These are phyloP conservation scores for Aphelinus atriplicis DNA, from an alignment of 1,140 invertebrate genomes.

Conservation along the genomic window DNA sequence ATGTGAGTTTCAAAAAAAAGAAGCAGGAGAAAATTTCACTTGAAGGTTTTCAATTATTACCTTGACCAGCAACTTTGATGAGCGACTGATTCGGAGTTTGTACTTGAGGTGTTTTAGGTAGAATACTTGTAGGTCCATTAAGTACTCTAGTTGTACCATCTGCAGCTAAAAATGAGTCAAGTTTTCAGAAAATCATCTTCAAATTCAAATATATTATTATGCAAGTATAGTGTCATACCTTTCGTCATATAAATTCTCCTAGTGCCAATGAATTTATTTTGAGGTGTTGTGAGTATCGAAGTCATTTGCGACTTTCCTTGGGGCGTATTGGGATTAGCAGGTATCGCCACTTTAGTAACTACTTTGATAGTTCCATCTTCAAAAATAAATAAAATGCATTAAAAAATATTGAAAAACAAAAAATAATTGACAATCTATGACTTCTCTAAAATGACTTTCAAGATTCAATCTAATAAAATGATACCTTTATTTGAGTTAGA, in stretches of 20 bases:
- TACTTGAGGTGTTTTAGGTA: constrained; percentile 63
- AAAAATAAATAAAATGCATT: constrained; percentile 44
- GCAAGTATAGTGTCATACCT: constrained; percentile 51
- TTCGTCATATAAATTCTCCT: constrained; percentile 84
- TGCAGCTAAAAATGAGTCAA: constrained; percentile 61
- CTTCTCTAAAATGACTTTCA: background rate
- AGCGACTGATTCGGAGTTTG: constrained; percentile 60
- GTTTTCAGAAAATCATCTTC: constrained; percentile 4
- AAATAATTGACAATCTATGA: constrained; percentile 21
- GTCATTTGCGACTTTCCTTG: constrained; percentile 75
- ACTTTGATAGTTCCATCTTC: constrained; percentile 71
- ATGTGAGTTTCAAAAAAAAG: background rate
- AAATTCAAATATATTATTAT: constrained; percentile 7
- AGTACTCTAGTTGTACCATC: constrained; percentile 83
- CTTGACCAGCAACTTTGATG: constrained; percentile 58
- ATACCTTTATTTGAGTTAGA: constrained; percentile 66
- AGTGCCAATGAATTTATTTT: constrained; percentile 75
- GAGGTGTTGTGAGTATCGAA: constrained; percentile 73
- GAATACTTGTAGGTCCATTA: constrained; percentile 68
- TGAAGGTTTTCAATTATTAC: constrained; percentile 37
- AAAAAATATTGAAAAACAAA: constrained; percentile 36
- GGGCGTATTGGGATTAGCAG: constrained; percentile 66
- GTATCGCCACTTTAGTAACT: constrained; percentile 71
- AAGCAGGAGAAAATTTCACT: background rate
- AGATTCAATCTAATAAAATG: constrained; percentile 11